These are phyloP conservation scores for Atrichornis clamosus DNA, from an alignment of 2,113 vertebrate genomes.

Conservation along the genomic window DNA sequence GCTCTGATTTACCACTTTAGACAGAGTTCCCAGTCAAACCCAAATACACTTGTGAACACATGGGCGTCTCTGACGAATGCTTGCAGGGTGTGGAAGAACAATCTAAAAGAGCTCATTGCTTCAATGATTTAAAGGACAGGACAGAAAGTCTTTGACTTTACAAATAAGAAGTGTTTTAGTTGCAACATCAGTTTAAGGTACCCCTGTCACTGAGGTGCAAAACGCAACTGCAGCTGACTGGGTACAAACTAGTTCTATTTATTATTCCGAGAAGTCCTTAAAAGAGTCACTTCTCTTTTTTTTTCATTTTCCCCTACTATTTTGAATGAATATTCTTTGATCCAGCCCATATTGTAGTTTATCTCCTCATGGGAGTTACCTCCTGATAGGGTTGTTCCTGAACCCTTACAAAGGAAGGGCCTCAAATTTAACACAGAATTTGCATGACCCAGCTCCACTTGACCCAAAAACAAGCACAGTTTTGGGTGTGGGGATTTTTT, in stretches of 20 bases:
- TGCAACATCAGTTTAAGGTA: neutral
- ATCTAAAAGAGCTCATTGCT: neutral
- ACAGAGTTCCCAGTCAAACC: too few species aligned
- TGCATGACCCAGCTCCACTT: neutral
- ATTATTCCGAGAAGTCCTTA: neutral
- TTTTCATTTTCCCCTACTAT: neutral
- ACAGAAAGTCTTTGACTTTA: neutral
- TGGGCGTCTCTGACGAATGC: neutral
- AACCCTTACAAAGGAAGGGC: neutral
- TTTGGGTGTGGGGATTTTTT: neutral
- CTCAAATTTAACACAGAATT: neutral
- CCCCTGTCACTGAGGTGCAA: neutral
- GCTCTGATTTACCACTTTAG: neutral
- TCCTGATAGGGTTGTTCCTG: neutral
- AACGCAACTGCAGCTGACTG: rapidly evolving
- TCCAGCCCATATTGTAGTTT: too few species aligned
- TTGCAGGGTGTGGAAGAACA: neutral
- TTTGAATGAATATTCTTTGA: neutral
- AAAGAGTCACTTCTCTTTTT: neutral
- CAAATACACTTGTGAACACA: too few species aligned
- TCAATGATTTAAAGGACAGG: neutral
- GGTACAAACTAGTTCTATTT: neutral
- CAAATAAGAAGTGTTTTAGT: neutral
- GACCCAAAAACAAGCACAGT: too few species aligned
- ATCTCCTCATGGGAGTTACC: neutral